These are phyloP conservation scores for Hyles lineata DNA, from an alignment of 2,888 invertebrate genomes.

Conservation along the genomic window DNA sequence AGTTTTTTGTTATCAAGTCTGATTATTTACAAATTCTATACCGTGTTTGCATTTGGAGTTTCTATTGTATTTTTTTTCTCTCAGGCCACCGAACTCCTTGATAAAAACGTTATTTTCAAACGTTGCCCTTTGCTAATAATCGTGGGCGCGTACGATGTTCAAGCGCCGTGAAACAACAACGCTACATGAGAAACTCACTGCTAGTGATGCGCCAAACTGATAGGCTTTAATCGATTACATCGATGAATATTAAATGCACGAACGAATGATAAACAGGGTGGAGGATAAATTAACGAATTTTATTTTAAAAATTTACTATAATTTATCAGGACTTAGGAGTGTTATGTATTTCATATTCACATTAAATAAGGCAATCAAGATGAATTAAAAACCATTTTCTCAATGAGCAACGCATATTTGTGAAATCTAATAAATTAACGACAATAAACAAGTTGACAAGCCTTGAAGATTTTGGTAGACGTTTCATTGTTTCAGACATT, in stretches of 20 bases:
- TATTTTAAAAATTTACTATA: too few relatives aligned
- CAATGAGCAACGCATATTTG: conserved; percentile 5
- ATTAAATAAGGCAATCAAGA: neutral
- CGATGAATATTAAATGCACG: neutral
- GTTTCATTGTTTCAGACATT: conserved; percentile 35
- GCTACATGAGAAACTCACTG: conserved; percentile 35
- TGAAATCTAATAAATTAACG: conserved; percentile 7
- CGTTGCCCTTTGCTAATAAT: conserved; percentile 41
- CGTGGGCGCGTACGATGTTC: conserved; percentile 35
- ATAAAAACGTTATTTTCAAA: conserved; percentile 39
- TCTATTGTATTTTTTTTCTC: neutral
- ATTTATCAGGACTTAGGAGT: too few relatives aligned
- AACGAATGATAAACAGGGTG: too few relatives aligned
- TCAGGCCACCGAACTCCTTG: neutral
- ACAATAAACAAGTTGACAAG: conserved; percentile 8
- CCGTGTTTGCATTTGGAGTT: neutral
- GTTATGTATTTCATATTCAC: too few relatives aligned
- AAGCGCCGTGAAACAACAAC: conserved; percentile 40
- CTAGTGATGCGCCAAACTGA: conserved; percentile 30
- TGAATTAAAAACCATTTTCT: neutral
- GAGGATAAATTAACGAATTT: too few relatives aligned
- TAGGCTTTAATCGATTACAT: neutral
- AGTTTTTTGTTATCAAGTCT: too few relatives aligned
- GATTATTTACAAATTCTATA: too few relatives aligned
- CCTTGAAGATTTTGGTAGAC: conserved; percentile 16